Conservation (phyloP, 1,140 invertebrate genomes). For the Drosophila sturtevanti region DNA sequence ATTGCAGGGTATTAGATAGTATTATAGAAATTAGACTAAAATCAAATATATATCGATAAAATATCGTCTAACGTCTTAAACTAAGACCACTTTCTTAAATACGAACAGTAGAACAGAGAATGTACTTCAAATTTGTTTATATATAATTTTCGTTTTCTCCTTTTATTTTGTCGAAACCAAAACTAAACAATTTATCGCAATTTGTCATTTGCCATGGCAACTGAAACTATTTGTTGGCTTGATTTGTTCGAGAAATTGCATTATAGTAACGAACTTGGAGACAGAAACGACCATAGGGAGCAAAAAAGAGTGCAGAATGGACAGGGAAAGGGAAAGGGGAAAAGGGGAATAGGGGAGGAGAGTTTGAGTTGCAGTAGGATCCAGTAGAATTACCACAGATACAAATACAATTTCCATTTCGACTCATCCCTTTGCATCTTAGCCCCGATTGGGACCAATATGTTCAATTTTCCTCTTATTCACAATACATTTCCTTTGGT, state of each 20-base stretch:
- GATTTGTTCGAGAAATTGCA: conserved; percentile 66
- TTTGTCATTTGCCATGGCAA: conserved; percentile 33
- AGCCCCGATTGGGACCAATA: neutral
- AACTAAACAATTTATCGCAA: conserved; percentile 28
- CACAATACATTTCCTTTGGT: neutral
- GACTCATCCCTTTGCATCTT: neutral
- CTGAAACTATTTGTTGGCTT: conserved; percentile 58
- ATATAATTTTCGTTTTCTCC: no score
- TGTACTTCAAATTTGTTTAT: neutral
- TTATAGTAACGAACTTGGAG: conserved; percentile 56
- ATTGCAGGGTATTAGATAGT: no score
- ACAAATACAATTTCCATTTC: neutral
- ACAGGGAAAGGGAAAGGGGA: no score
- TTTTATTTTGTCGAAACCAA: neutral
- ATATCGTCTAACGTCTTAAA: no score
- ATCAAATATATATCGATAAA: no score
- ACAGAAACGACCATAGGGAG: conserved; percentile 20
- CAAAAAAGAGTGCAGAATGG: no score
- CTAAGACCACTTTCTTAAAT: no score
- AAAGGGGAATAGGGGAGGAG: conserved; percentile 32
- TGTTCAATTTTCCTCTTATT: neutral
- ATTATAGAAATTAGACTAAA: no score
- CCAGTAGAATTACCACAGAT: conserved; percentile 3
- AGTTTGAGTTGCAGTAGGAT: conserved; percentile 21
- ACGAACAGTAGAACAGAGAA: neutral